Conservation (phyloP, 2,113 vertebrate genomes). For the Coturnix japonica region DNA sequence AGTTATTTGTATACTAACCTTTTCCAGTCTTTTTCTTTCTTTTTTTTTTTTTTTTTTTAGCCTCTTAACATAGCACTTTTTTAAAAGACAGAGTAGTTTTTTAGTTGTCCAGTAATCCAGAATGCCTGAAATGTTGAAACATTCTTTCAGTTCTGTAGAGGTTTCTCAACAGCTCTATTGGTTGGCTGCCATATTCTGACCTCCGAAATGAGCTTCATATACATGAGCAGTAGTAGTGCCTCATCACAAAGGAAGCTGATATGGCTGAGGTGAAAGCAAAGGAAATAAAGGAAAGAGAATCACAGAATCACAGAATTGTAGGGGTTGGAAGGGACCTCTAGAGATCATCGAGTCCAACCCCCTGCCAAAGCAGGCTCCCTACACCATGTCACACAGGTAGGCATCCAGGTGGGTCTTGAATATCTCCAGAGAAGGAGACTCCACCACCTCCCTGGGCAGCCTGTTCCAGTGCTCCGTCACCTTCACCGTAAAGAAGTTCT, state of each 20-base stretch:
- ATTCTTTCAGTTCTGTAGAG: neutral
- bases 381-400: no score
- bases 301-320: no score
- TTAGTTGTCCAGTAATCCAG: neutral
- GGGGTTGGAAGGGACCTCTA: no score
- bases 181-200: neutral
- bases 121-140: neutral
- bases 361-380: no score
- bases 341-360: no score
- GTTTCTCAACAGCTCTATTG: neutral
- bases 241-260: neutral
- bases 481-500: no score
- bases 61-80: neutral
- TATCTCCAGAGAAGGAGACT: no score
- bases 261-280: neutral
- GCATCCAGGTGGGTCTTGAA: no score
- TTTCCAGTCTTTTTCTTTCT: neutral
- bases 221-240: neutral
- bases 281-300: neutral
- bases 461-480: no score
- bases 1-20: neutral
- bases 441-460: no score
- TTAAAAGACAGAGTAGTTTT: neutral
- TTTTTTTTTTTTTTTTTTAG: no score
- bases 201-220: neutral